Conservation (phyloP, 2,113 vertebrate species). For the Vidua macroura region DNA sequence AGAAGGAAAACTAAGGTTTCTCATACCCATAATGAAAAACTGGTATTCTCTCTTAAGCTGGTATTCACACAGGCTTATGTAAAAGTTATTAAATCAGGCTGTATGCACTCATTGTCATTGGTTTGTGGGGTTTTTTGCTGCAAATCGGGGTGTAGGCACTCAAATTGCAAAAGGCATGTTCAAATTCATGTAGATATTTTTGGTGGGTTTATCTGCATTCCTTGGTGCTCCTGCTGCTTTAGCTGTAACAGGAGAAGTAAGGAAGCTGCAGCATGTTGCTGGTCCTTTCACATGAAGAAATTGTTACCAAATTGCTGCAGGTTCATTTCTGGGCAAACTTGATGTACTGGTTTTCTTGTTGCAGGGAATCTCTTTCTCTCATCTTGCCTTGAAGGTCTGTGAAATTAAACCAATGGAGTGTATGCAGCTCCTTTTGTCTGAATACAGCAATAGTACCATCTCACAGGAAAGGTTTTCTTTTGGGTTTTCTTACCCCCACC, state of each 20-base stretch:
- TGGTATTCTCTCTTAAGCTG: neutral
- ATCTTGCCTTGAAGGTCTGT: constrained; percentile 45
- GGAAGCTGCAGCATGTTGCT: neutral
- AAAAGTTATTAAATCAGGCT: neutral
- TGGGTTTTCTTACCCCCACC: neutral
- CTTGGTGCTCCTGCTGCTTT: neutral
- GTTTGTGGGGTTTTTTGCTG: neutral
- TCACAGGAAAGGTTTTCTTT: neutral
- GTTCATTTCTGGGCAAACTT: constrained; percentile 46
- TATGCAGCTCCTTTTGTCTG: constrained; percentile 56
- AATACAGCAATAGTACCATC: constrained; percentile 20
- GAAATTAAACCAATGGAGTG: constrained; percentile 62
- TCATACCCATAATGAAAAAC: neutral
- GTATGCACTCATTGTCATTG: neutral
- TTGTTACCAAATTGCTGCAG: neutral
- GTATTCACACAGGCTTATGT: neutral
- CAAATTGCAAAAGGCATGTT: neutral
- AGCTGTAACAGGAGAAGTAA: neutral
- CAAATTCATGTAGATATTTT: neutral
- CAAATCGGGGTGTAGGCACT: neutral
- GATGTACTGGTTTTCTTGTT: constrained; percentile 65
- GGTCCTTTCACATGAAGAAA: neutral
- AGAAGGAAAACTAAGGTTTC: neutral
- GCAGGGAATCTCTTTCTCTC: neutral
- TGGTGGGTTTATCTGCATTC: neutral